Evolutionary conservation across 2,888 invertebrate species (phyloP).

Genomic region (Eucera pruinosa): DNA sequence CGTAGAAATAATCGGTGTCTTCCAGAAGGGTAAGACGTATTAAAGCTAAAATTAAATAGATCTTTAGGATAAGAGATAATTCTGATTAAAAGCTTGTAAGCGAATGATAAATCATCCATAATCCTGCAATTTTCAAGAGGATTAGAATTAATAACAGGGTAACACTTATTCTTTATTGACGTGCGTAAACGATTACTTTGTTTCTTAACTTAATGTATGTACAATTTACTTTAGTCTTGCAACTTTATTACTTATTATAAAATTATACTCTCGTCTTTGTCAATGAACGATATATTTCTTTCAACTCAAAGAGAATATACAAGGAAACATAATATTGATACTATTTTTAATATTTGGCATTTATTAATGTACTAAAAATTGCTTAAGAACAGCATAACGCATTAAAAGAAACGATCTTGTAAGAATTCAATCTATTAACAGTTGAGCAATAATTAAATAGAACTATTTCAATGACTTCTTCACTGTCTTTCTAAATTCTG

Average conservation of each 20-base stretch:
- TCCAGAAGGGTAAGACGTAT: too few relatives aligned
- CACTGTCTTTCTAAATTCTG: too few relatives aligned
- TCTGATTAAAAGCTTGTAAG: too few relatives aligned
- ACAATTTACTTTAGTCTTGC: not conserved
- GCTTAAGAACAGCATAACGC: not conserved
- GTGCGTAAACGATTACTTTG: too few relatives aligned
- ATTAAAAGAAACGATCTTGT: not conserved
- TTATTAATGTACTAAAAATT: conserved; percentile 1
- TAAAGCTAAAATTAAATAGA: too few relatives aligned
- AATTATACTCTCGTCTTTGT: not conserved
- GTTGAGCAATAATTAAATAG: not conserved
- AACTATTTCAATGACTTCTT: not conserved
- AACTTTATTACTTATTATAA: not conserved
- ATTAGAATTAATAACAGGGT: too few relatives aligned
- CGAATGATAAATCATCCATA: too few relatives aligned
- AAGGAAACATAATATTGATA: not conserved
- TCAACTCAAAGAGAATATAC: conserved; percentile 8
- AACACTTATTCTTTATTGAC: too few relatives aligned
- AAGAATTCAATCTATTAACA: not conserved
- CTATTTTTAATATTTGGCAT: not conserved
- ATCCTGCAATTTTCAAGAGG: too few relatives aligned
- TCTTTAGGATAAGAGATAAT: too few relatives aligned
- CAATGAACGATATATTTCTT: conserved; percentile 23
- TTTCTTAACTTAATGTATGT: too few relatives aligned
- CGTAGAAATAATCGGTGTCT: too few relatives aligned